Conservation (phyloP, 2,888 invertebrate species). For the Pandemis cinnamomeana region DNA sequence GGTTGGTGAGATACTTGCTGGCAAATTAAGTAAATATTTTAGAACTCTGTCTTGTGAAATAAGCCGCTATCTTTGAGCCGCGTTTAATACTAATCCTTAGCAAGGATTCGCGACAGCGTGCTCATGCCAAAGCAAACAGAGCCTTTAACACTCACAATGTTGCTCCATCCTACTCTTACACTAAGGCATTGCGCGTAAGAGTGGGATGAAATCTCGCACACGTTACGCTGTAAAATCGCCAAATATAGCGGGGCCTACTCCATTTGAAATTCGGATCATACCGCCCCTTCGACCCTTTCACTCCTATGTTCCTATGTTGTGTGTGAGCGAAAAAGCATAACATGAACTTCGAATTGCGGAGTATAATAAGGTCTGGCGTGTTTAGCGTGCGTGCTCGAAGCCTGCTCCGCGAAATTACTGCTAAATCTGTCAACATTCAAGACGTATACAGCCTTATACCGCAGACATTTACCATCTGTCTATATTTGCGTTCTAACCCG, state of each 20-base stretch:
- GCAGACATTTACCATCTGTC: conserved; percentile 1
- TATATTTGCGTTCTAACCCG: background rate
- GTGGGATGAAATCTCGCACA: background rate
- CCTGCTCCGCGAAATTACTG: conserved; percentile 9
- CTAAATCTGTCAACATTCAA: conserved; percentile 8
- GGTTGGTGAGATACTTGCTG: too few relatives aligned
- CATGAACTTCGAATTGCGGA: too few relatives aligned
- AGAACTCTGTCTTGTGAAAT: background rate
- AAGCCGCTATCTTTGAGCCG: background rate
- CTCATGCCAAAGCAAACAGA: conserved; percentile 14
- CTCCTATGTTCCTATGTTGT: too few relatives aligned
- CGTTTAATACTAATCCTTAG: conserved; percentile 2
- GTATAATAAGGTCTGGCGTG: background rate
- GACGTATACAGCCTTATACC: background rate
- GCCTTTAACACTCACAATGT: too few relatives aligned
- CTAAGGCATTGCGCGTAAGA: background rate
- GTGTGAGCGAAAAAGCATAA: too few relatives aligned
- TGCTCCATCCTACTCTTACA: too few relatives aligned
- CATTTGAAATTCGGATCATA: too few relatives aligned
- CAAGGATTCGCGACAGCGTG: conserved; percentile 11
- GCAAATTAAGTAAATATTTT: too few relatives aligned
- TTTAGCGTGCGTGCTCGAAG: conserved; percentile 2
- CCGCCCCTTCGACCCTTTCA: too few relatives aligned
- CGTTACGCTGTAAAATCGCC: background rate
- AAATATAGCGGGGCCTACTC: conserved; percentile 1